These are phyloP conservation scores for Paguma larvata DNA, from an alignment of 2,797 vertebrate genomes.

Conservation along the genomic window DNA sequence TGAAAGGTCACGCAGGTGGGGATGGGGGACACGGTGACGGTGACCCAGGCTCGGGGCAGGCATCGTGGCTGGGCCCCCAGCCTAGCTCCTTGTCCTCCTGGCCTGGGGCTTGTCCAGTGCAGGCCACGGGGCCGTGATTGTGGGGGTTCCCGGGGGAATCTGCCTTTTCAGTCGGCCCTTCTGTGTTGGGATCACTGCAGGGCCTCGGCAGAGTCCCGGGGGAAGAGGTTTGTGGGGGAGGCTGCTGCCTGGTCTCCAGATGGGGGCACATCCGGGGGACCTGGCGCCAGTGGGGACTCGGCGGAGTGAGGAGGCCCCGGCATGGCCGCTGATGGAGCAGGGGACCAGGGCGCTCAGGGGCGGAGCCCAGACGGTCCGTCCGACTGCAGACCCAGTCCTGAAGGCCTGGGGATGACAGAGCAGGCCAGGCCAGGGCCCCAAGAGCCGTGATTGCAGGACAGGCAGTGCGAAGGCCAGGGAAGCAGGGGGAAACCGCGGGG, in stretches of 20 bases:
- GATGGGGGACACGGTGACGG: rapidly evolving
- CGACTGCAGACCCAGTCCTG: too few species aligned
- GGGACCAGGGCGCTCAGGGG: too few species aligned
- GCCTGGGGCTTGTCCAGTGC: too few species aligned
- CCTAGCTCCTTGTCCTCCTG: not conserved
- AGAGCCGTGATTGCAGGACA: not conserved
- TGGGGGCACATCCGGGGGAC: not conserved
- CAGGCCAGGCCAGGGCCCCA: not conserved
- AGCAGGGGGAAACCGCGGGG: not conserved
- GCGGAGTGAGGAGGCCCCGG: too few species aligned
- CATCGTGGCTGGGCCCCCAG: rapidly evolving
- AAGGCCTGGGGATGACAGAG: not conserved
- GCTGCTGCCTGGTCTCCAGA: not conserved
- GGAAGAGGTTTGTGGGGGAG: not conserved
- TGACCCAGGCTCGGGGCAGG: not conserved
- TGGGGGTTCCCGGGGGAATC: not conserved
- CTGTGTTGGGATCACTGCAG: not conserved
- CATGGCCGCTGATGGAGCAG: not conserved
- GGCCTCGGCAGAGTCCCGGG: not conserved
- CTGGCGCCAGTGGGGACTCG: rapidly evolving
- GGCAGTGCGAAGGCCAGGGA: not conserved
- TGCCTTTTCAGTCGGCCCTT: not conserved
- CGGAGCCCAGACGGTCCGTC: rapidly evolving
- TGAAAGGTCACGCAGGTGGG: not conserved
- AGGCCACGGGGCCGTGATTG: not conserved